Base-by-base conservation (phyloP, 2,797 vertebrate genomes). In the Melopsittacus undulatus region DNA sequence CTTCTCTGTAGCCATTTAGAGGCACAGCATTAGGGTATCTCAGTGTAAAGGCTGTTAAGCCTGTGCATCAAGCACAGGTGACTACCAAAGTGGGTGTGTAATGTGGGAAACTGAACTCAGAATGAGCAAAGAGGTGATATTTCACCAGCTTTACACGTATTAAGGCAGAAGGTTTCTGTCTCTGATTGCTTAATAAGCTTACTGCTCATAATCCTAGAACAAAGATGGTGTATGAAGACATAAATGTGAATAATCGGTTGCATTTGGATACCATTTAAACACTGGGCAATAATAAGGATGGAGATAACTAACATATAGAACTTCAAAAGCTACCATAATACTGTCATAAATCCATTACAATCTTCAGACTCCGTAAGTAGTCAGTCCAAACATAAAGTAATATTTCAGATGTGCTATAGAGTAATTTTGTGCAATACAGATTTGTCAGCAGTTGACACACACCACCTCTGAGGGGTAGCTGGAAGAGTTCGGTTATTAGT, bases 111-210 rank as follows among this genome's bases (percentile, higher is more conserved):
- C n/a, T 57, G 42, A 84, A 54, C 38, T 74, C 23, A 3, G 24
- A 85, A 63, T 13, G n/a, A 38, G 42, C 32, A 56, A 82, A 61
- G n/a, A 70, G 32, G 30, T 74, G 64, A 61, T 7, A 2, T 24
- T 81, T 86, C 38, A 27, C 17, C 3, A 2, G 17, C 34, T 89
- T 94, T 91, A 40, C 17, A 20, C 5, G 74, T 34, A 42, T 68
- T 80, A 87, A 81, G 34, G 27, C 4, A 4, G 51, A 52, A 80
- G 45, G 45, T 88, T 87, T 40, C 32, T 83, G 48, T 40, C 48
- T 91, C 49, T 87, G 54, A 51, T 91, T n/a, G 17, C 34, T 70
- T 86, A 88, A 76, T 46, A 67, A 78, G 61, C 38, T 86, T 90
- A 57, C 48, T 62, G 32, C 45, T 81, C 1, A 3, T 89, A 89